Evolutionary conservation across 2,797 vertebrate genomes (phyloP), one percentile per base, ranked within the genome.

Genomic region (Pagetopsis macropterus): DNA sequence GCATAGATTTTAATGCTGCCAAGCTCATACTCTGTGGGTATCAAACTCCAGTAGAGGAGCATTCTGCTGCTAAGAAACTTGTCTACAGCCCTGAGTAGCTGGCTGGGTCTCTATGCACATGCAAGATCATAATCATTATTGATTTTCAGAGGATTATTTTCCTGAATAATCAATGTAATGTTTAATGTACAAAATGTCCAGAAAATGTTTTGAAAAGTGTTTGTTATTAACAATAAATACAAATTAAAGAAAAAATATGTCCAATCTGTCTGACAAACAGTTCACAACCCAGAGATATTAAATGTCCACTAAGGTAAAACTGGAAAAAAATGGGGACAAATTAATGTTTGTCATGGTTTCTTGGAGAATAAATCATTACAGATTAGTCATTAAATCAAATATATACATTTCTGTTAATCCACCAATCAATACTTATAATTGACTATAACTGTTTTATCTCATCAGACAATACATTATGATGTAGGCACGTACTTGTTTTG

Each of bases 21-120:
- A 77, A 67, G n/a, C 41, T 9, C 31, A 48, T 56, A 46, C 61
- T 72, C 58, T 58, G 66, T 49, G 70, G 48, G 54, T 71, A 72
- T 73, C 31, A 69, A 23, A 71, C 21, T 49, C 37, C 48, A 46
- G n/a, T 8, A 64, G 43, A 63, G 21, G 16, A 64, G 52, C 33
- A 55, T 62, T 70, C 50, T 65, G 61, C 3, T 64, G 56, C n/a
- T 63, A 41, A 23, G 31, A 68, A 71, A 60, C 60, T 45, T 0
- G 1, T 16, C 50, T 60, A 44, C 43, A 71, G 23, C 23, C 23
- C 23, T 23, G 23, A 23, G 23, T 16, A 23, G 8, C 58, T 70
- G 27, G 45, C 56, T 69, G 61, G 37, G n/a, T 65, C 41, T 69
- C 48, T 52, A 14, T 44, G 21, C n/a, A 55, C 13, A 56, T 37